Percentiles rank a stretch among this genome's conserved stretches.
Evolutionary conservation across 2,113 vertebrate species (phyloP).

Genomic region (Poecile atricapillus): DNA sequence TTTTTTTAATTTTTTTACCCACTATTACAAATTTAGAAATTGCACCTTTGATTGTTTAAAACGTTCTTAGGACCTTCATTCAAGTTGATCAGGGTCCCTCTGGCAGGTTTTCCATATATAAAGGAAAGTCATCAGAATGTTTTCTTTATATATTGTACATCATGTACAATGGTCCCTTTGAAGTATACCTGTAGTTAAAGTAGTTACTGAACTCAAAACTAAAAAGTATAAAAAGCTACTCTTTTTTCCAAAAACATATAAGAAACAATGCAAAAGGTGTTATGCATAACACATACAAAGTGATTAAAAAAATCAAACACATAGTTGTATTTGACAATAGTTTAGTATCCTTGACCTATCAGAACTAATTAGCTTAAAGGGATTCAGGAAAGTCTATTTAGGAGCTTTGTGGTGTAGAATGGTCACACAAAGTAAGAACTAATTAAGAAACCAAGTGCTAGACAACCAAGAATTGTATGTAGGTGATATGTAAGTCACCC

Average conservation of each 20-base stretch:
- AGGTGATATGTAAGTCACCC: constrained; percentile 69
- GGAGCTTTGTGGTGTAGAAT: constrained; percentile 76
- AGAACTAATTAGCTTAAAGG: constrained; percentile 68
- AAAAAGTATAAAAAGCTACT: constrained; percentile 85
- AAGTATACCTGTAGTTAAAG: constrained; percentile 86
- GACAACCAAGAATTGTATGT: constrained; percentile 68
- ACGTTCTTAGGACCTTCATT: constrained; percentile 66
- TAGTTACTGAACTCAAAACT: constrained; percentile 80
- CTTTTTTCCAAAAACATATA: constrained; percentile 78
- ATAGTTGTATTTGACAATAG: constrained; percentile 66
- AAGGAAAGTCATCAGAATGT: constrained; percentile 63
- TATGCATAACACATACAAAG: constrained; percentile 75
- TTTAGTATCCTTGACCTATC: constrained; percentile 69
- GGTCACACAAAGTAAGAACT: constrained; percentile 68
- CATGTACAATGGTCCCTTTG: constrained; percentile 80
- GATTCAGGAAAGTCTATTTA: constrained; percentile 66
- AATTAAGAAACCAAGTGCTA: constrained; percentile 75
- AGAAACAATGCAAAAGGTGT: constrained; percentile 81
- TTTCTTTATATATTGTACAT: constrained; percentile 65
- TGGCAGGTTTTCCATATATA: constrained; percentile 70
- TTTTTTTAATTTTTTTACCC: constrained; percentile 60
- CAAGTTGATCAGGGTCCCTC: constrained; percentile 56
- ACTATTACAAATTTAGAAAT: constrained; percentile 84
- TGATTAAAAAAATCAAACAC: constrained; percentile 79
- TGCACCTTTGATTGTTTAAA: constrained; percentile 78